Evolutionary conservation across 2,113 vertebrate species (phyloP), one percentile per base, ranked within the genome.

Genomic region (Hippocampus abdominalis): DNA sequence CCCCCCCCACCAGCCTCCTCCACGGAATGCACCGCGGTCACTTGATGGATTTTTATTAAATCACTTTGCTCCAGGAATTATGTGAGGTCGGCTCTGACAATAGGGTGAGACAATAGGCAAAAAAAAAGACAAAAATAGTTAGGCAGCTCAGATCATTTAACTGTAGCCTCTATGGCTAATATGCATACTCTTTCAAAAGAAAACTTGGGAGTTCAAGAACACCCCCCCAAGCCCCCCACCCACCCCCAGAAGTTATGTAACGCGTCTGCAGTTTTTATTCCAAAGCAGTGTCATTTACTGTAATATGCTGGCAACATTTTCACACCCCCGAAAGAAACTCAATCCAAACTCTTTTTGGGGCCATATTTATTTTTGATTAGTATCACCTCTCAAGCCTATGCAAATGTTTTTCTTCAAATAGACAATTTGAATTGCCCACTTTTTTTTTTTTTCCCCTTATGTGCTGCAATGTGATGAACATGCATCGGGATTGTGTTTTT

Each of bases 171-270:
- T 72, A 65, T 70, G 76, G 72, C 65, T 74, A 82, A 82, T 83
- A 83, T 66, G 76, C 78, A 82, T 80, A 49, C 48, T 21, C 21
- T 54, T 54, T 16, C 65, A 61, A 79, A 83, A 46, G 59, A 80
- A 80, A 75, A 64, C 73, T 57, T 6, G 73, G 77, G 71, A 78
- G 77, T 77, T 74, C 36, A 76, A 83, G 69, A 85, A 80, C 44
- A 69, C 85, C 84, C 85, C 87, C 32, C 32, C 32, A n/a, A n/a
- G n/a, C 32, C 32, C 32, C 32, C 32, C 32, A 4, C 32, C 32
- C 32, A n/a, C n/a, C 86, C 87, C 85, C 87, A 88, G 86, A 90
- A 89, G 85, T 90, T 90, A 88, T 84, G 68, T 75, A 89, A 89
- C 86, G 71, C 51, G 81, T 82, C 87, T 87, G 80, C 69, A 60